phyloP scores from a whole-genome alignment of 2,797 vertebrate genomes.

The Octomys mimax region DNA sequence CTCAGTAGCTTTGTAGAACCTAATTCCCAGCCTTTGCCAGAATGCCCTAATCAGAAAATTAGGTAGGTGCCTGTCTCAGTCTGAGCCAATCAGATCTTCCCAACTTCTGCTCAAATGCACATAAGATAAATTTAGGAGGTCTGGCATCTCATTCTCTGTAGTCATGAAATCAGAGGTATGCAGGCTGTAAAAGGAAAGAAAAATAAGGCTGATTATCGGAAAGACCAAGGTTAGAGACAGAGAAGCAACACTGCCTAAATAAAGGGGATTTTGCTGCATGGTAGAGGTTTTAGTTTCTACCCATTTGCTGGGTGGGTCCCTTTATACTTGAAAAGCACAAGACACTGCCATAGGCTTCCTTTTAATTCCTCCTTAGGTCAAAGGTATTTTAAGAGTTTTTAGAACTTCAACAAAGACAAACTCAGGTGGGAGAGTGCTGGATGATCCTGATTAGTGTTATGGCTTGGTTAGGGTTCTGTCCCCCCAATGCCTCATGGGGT shows the following conservation, averaged over 20 bases:
- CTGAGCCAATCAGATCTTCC: background rate
- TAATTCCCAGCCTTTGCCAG: background rate
- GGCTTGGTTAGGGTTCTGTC: background rate
- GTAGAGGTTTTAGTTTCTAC: background rate
- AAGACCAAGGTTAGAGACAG: conserved; percentile 31
- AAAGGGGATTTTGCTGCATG: background rate
- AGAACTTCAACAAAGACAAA: background rate
- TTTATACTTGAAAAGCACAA: conserved; percentile 30
- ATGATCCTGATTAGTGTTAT: background rate
- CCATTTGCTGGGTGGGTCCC: background rate
- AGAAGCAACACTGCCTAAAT: background rate
- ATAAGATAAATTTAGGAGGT: background rate
- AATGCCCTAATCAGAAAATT: background rate
- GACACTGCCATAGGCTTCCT: background rate
- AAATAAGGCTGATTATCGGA: conserved; percentile 19
- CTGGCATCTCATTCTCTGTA: conserved; percentile 1
- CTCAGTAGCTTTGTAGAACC: background rate
- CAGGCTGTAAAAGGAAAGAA: background rate
- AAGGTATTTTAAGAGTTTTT: background rate
- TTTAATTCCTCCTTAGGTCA: background rate
- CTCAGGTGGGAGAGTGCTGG: background rate
- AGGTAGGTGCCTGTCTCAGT: background rate
- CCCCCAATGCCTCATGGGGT: background rate
- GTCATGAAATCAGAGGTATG: conserved; percentile 31
- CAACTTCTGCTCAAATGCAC: background rate